Conservation (phyloP, 2,797 vertebrate genomes). For the Amazona finschi region DNA sequence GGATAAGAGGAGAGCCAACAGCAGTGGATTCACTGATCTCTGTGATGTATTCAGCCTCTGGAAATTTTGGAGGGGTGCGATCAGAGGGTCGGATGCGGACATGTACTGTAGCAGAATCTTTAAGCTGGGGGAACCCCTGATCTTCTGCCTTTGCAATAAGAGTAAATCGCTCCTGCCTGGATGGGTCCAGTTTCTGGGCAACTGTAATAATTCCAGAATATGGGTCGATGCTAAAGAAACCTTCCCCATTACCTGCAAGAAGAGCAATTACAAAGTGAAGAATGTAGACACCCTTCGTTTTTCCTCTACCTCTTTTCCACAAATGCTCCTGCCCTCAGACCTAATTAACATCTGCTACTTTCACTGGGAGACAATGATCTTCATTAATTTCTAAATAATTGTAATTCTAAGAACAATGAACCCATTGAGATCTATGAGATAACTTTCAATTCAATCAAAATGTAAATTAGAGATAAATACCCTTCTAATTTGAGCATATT, state of each 20-base stretch:
- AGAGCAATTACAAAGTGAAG: conserved; percentile 29
- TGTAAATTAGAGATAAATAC: conserved; percentile 27
- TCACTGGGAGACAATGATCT: neutral
- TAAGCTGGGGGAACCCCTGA: conserved; percentile 86
- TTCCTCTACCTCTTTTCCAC: neutral
- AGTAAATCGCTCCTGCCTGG: conserved; percentile 80
- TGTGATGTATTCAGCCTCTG: conserved; percentile 82
- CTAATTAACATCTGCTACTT: neutral
- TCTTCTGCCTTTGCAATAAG: conserved; percentile 90
- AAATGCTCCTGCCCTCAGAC: neutral
- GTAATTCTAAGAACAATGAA: conserved; percentile 18
- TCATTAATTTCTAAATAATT: neutral
- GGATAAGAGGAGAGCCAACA: conserved; percentile 81
- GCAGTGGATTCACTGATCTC: conserved; percentile 88
- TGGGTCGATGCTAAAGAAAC: conserved; percentile 83
- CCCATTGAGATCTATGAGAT: neutral
- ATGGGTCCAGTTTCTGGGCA: conserved; percentile 76
- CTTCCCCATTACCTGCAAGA: conserved; percentile 85
- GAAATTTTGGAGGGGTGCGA: conserved; percentile 85
- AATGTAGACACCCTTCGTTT: neutral
- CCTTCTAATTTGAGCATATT: conserved; percentile 23
- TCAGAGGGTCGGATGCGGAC: conserved; percentile 82
- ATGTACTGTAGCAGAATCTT: conserved; percentile 83
- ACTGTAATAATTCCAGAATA: conserved; percentile 84
- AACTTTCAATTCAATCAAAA: conserved; percentile 43